Evolutionary conservation across 2,888 invertebrate genomes (phyloP).

Genomic region (Dryobota labecula): DNA sequence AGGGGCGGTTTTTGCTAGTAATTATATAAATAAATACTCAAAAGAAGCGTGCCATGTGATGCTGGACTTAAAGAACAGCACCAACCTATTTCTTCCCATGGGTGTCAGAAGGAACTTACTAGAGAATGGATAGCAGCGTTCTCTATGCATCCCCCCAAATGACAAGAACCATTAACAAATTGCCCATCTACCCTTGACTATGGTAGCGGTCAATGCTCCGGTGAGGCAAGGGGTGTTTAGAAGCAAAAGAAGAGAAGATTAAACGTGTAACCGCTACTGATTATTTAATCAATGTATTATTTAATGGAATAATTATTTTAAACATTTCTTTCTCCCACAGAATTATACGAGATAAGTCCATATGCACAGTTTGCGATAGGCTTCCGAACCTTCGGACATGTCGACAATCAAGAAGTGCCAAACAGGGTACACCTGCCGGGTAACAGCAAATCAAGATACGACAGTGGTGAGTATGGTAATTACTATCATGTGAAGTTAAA

Average conservation of each 20-base stretch:
- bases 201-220: too few species aligned
- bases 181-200: too few species aligned
- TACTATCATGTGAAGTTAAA: background rate
- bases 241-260: background rate
- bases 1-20: background rate
- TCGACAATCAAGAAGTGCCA: constrained; percentile 87
- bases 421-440: constrained; percentile 80
- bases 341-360: constrained; percentile 89
- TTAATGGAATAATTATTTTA: background rate
- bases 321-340: constrained; percentile 70
- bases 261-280: background rate
- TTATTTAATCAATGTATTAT: background rate
- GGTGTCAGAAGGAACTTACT: too few species aligned
- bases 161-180: too few species aligned
- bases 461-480: constrained; percentile 79
- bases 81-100: too few species aligned
- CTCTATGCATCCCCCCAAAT: too few species aligned
- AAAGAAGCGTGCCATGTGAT: too few species aligned
- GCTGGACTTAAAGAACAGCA: too few species aligned
- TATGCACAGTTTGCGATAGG: constrained; percentile 89
- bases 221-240: too few species aligned
- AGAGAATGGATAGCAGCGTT: too few species aligned
- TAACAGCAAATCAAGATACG: constrained; percentile 85
- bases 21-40: background rate
- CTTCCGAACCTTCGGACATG: constrained; percentile 89